These are phyloP conservation scores for Hyphantria cunea DNA, from an alignment of 1,140 invertebrate species.

Conservation along the genomic window DNA sequence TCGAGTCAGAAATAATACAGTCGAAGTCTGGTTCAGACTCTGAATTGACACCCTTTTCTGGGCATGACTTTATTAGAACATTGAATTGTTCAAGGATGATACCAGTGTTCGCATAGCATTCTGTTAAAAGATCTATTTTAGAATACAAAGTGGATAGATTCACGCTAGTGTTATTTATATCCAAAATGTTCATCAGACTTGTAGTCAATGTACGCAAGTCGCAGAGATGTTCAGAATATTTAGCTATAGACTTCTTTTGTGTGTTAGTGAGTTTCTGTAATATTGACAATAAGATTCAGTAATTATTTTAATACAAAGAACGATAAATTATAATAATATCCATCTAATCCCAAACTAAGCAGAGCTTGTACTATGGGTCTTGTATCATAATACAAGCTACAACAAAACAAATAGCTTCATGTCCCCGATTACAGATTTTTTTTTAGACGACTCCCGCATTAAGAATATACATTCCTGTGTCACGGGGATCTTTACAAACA, in stretches of 20 bases:
- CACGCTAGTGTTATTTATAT: conserved; percentile 52
- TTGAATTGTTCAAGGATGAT: conserved; percentile 83
- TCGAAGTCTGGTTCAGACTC: conserved; percentile 63
- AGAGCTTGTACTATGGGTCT: too few relatives aligned
- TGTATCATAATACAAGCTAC: too few relatives aligned
- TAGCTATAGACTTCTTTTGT: conserved; percentile 80
- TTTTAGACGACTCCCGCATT: too few relatives aligned
- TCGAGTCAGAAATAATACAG: conserved; percentile 62
- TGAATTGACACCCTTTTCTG: conserved; percentile 64
- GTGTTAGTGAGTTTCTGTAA: conserved; percentile 76
- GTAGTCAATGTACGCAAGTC: conserved; percentile 69
- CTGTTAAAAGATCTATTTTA: conserved; percentile 63
- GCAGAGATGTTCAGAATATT: conserved; percentile 75
- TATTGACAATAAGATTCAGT: not conserved
- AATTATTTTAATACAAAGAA: too few relatives aligned
- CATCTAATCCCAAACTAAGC: too few relatives aligned
- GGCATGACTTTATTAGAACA: conserved; percentile 84
- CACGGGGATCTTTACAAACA: too few relatives aligned
- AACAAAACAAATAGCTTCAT: too few relatives aligned
- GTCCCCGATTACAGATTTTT: too few relatives aligned
- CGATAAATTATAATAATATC: too few relatives aligned
- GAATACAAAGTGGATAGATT: conserved; percentile 55
- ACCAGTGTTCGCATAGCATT: conserved; percentile 77
- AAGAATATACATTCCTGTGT: too few relatives aligned
- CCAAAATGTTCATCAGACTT: conserved; percentile 70